Conservation (phyloP, 2,113 vertebrate species). For the Coptodon bakossiorum region DNA sequence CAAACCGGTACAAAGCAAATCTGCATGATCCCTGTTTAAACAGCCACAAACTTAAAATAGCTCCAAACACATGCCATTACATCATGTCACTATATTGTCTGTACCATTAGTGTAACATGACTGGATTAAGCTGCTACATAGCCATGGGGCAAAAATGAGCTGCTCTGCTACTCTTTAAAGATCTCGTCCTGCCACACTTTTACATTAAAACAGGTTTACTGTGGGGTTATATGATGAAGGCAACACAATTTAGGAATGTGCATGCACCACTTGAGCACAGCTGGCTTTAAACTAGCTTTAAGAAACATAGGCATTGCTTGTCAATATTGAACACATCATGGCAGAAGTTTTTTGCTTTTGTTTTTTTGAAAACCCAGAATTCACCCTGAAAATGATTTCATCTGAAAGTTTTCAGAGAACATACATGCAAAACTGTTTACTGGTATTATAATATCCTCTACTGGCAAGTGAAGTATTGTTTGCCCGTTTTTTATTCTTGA, state of each 20-base stretch:
- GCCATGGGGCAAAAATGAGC: not conserved
- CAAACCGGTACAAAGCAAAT: slow-evolving; percentile 18
- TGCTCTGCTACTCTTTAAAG: not conserved
- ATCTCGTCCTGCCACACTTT: not conserved
- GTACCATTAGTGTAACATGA: not conserved
- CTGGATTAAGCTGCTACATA: not conserved
- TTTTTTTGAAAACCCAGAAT: not conserved
- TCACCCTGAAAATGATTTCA: not conserved
- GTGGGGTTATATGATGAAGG: not conserved
- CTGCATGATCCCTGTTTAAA: slow-evolving; percentile 45
- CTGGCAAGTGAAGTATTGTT: not conserved
- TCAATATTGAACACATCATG: not conserved
- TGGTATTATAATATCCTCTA: not conserved
- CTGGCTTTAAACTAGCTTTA: not conserved
- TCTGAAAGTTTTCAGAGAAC: not conserved
- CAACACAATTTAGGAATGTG: not conserved
- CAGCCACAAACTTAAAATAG: slow-evolving; percentile 19
- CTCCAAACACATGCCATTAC: not conserved
- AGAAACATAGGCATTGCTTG: not conserved
- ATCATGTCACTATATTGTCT: not conserved
- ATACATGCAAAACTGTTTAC: not conserved
- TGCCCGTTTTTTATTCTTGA: not conserved
- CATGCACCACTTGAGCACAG: not conserved
- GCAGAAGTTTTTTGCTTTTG: not conserved
- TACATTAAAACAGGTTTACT: not conserved